Conservation (phyloP, 2,113 vertebrate genomes). For the Grantiella picta region DNA sequence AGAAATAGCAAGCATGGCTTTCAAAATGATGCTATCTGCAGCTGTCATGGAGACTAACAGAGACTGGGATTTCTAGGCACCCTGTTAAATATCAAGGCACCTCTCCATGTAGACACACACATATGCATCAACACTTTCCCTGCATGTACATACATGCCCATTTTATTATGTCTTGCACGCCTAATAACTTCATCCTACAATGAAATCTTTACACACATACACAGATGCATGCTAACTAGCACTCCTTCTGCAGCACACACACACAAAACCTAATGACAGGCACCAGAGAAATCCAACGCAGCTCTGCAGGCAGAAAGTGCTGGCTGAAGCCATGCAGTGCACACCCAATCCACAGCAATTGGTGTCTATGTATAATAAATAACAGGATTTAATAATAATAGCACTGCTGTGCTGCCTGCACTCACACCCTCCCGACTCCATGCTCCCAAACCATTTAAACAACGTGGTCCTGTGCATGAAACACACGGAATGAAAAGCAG, state of each 20-base stretch:
- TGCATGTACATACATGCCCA: neutral
- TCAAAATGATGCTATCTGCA: conserved; percentile 3
- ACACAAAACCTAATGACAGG: neutral
- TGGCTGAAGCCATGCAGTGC: conserved; percentile 26
- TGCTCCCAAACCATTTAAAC: neutral
- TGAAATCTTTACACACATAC: neutral
- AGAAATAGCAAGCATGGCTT: conserved; percentile 16
- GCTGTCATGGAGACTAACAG: conserved; percentile 26
- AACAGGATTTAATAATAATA: neutral
- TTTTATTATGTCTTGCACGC: neutral
- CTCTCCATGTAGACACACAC: neutral
- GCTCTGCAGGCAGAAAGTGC: conserved; percentile 28
- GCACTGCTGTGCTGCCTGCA: neutral
- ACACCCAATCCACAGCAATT: conserved; percentile 11
- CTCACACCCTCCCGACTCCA: neutral
- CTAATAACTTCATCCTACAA: neutral
- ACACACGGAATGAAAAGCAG: conserved; percentile 15
- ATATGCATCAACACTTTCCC: neutral
- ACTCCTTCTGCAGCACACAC: neutral
- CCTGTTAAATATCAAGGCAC: neutral
- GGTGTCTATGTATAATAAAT: conserved; percentile 27
- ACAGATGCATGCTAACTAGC: neutral
- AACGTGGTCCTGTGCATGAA: conserved; percentile 17
- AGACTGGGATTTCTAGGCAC: neutral
- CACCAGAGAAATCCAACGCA: neutral